phyloP scores from a whole-genome alignment of 2,797 vertebrate species.

The Gymnothorax javanicus region DNA sequence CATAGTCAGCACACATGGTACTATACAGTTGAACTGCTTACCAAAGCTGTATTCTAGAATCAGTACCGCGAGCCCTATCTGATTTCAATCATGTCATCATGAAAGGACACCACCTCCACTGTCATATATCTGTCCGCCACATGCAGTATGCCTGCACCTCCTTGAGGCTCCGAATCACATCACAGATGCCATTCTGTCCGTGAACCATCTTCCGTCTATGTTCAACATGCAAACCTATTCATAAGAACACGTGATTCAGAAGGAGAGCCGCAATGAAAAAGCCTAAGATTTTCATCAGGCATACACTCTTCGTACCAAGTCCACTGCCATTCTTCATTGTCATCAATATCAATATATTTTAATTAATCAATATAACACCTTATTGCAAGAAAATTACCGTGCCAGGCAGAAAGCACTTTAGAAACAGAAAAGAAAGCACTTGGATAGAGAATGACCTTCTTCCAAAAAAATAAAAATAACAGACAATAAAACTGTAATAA shows the following conservation, averaged over 20 bases:
- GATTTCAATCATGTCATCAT: background rate
- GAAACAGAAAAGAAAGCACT: background rate
- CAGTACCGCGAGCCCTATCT: background rate
- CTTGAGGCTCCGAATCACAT: background rate
- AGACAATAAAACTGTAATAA: constrained; percentile 13
- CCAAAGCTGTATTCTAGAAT: background rate
- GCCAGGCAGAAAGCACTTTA: background rate
- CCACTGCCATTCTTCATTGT: background rate
- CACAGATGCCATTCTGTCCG: background rate
- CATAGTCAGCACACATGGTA: background rate
- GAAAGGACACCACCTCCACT: background rate
- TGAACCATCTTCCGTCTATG: background rate
- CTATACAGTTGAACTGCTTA: background rate
- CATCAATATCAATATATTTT: no score
- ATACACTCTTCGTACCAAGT: background rate
- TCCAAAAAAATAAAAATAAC: background rate
- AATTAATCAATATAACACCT: no score
- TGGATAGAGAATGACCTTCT: background rate
- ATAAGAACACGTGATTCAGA: background rate
- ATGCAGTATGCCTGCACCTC: background rate
- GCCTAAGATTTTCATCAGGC: background rate
- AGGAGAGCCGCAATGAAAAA: background rate
- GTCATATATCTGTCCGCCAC: background rate
- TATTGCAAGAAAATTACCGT: background rate
- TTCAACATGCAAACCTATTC: background rate